These are phyloP conservation scores for Macrochelys suwanniensis DNA, from an alignment of 2,797 vertebrate genomes.

Conservation along the genomic window DNA sequence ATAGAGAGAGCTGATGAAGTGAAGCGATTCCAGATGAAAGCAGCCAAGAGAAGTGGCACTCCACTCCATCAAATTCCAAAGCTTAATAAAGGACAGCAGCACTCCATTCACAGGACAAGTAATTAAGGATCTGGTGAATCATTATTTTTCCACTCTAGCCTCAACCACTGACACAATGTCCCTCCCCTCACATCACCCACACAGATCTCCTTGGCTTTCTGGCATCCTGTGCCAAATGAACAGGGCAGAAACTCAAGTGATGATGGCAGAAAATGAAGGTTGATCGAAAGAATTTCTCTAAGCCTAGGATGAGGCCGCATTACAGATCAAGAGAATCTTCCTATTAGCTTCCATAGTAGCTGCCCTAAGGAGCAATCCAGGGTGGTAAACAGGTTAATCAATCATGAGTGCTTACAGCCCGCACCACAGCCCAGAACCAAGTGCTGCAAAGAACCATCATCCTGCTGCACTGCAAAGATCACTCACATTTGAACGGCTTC, in stretches of 20 bases:
- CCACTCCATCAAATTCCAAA: not conserved
- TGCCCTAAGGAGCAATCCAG: not conserved
- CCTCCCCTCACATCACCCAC: not conserved
- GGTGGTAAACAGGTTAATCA: not conserved
- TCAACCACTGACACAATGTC: not conserved
- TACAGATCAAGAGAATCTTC: not conserved
- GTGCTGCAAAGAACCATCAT: not conserved
- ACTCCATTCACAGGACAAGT: not conserved
- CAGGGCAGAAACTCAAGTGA: not conserved
- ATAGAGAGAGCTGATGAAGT: conserved; percentile 52
- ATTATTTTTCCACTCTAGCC: not conserved
- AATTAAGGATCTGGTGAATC: not conserved
- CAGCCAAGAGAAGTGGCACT: conserved; percentile 39
- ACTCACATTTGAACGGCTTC: fast-evolving
- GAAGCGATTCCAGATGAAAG: conserved; percentile 42
- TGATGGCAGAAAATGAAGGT: not conserved
- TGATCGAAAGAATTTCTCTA: not conserved
- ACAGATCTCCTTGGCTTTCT: not conserved
- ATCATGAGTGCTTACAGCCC: not conserved
- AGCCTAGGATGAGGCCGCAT: not conserved
- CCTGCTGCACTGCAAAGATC: not conserved
- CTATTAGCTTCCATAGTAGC: not conserved
- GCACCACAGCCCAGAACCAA: not conserved
- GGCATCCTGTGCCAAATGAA: fast-evolving
- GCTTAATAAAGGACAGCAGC: conserved; percentile 8